These are phyloP conservation scores for Rhinatrema bivittatum DNA, from an alignment of 2,797 vertebrate species.

Conservation along the genomic window DNA sequence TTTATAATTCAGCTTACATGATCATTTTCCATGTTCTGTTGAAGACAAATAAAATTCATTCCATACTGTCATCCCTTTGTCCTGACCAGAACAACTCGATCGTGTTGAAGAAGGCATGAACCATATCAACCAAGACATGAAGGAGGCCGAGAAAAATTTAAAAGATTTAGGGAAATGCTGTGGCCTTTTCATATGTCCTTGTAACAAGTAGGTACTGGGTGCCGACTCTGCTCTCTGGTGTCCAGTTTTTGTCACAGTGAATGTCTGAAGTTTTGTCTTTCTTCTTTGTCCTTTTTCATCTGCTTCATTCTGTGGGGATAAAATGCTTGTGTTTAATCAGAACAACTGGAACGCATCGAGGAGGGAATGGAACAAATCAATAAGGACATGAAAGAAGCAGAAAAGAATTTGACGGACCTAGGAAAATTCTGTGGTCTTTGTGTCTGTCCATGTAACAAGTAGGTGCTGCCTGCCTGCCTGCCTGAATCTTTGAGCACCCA, in stretches of 20 bases:
- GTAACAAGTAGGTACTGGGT: constrained; percentile 99
- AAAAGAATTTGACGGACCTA: constrained; percentile 99
- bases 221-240: constrained; percentile 94
- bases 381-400: constrained; percentile 99
- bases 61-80: constrained; percentile 99
- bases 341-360: constrained; percentile 99
- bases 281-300: constrained; percentile 88
- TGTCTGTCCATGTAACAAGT: constrained; percentile 99
- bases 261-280: constrained; percentile 97
- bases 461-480: constrained; percentile 99
- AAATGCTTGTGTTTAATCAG: constrained; percentile 99
- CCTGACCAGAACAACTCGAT: constrained; percentile 99
- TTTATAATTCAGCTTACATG: constrained; percentile 54
- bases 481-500: constrained; percentile 74
- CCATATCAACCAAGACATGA: constrained; percentile 99
- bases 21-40: constrained; percentile 82
- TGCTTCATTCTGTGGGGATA: constrained; percentile 99
- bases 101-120: constrained; percentile 99
- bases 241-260: constrained; percentile 97
- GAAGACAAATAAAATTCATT: constrained; percentile 91
- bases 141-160: constrained; percentile 99
- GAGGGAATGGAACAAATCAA: constrained; percentile 99
- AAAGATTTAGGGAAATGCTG: constrained; percentile 99
- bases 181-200: constrained; percentile 99
- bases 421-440: constrained; percentile 99